Base-by-base conservation (phyloP, 23 tunicate genomes). In the Botrylloides violaceus region DNA sequence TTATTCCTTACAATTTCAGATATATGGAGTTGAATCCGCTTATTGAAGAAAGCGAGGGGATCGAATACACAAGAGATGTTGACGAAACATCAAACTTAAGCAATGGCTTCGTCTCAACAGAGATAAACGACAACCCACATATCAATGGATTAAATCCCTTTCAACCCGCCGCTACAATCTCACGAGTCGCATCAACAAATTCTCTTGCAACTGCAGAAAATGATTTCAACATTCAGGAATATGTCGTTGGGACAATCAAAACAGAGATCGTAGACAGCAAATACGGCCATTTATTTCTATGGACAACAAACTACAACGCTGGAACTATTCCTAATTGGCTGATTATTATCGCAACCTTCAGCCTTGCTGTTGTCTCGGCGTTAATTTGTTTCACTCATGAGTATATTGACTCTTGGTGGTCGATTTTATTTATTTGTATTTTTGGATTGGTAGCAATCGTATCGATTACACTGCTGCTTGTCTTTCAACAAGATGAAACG, bases 251-350 rank as follows among this genome's bases (percentile, higher is more conserved):
- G 1, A 72, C 79, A 21, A 50, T 88, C 21, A 88, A 88, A 72
- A 63, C 63, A 39, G 21, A 27, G 18, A 61, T 88, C 30, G 29
- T 88, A n/a, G 47, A 64, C 2, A 70, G 89, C 19, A 58, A 34
- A 3, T 77, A 77, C 49, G 95, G 95, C 1, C 80, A 61, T 71
- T 64, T 86, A 1, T 70, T 86, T 39, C 71, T 43, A 24, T 76
- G 82, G 85, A 66, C 77, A 1, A 62, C 77, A 3, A 36, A 32
- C 23, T 80, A 71, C 60, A 59, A 49, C 9, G 60, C 95, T 4
- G 95, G 95, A 20, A 49, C 71, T 12, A 65, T 76, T 24, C 95
- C 95, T 1, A 71, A 74, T 60, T 79, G 74, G 0, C 7, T 75
- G 3, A 65, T 83, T 3, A 79, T 85, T 6, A 23, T 61, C 3